A percentile compares a stretch with the other conserved stretches of the same genome.
These are phyloP conservation scores for Noctuana brunneofusca DNA, from an alignment of 2,888 invertebrate species.

Conservation along the genomic window DNA sequence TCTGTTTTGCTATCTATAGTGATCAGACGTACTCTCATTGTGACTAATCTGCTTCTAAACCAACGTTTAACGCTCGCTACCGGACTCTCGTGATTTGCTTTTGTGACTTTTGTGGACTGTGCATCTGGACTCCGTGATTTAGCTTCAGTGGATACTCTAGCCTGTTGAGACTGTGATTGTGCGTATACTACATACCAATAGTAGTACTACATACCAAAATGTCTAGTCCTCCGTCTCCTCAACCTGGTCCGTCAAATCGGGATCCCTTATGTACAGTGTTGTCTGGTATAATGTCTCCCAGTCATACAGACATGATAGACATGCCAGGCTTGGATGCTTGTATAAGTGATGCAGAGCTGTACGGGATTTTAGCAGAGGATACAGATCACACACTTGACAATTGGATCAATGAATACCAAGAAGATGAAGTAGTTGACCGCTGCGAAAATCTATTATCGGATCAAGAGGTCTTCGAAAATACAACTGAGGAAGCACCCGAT, in stretches of 20 bases:
- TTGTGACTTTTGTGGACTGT: conserved; percentile 14
- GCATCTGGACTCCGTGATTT: conserved; percentile 24
- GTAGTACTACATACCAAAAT: no score
- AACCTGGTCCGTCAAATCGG: conserved; percentile 29
- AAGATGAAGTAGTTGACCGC: conserved; percentile 26
- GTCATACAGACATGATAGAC: conserved; percentile 31
- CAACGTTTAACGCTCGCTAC: conserved; percentile 1
- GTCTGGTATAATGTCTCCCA: conserved; percentile 35
- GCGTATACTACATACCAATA: no score
- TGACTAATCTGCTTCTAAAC: no score
- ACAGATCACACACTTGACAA: conserved; percentile 7
- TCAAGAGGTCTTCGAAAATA: conserved; percentile 32
- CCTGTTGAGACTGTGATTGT: no score
- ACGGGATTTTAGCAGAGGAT: conserved; percentile 35
- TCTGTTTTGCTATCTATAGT: conserved; percentile 5
- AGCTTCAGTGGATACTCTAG: conserved; percentile 7
- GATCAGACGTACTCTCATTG: conserved; percentile 1
- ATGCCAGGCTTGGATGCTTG: conserved; percentile 27
- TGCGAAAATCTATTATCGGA: conserved; percentile 22
- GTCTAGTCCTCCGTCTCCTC: conserved; percentile 20
- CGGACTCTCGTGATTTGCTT: conserved; percentile 1
- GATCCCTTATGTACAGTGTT: conserved; percentile 33
- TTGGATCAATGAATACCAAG: conserved; percentile 30
- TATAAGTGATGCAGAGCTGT: conserved; percentile 34
- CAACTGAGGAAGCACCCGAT: conserved; percentile 27